Evolutionary conservation across 1,140 invertebrate species (phyloP), one percentile per base, ranked within the genome.

Genomic region (Aphaenogaster rudis): DNA sequence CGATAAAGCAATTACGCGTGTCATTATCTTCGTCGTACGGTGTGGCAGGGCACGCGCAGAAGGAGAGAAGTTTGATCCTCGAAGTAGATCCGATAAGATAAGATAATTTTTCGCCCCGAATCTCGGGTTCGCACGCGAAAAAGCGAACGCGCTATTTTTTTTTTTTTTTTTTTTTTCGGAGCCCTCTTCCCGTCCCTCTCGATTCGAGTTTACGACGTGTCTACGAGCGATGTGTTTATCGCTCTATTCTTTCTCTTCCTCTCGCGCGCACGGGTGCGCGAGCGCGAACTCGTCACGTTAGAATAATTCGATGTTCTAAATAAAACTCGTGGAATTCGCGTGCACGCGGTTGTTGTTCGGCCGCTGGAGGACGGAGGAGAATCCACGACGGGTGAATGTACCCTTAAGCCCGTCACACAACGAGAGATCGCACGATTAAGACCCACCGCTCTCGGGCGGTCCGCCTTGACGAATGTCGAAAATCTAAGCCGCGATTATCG

Each of bases 261-360:
- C n/a, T 36, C 36, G 36, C 33, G 42, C 50, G 3, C 59, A n/a
- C 57, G 48, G 17, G n/a, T n/a, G 33, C 57, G 82, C 63, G 76
- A 45, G 66, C 87, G 48, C 54, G 54, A 45, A 74, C 50, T 78
- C 67, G 54, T 52, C 52, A 74, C 71, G 86, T 88, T 91, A 87
- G 90, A 91, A 91, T 89, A 80, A 91, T 90, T 90, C 84, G 82
- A 87, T 82, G 88, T 90, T 91, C 88, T 90, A 91, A 92, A 91
- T 91, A 90, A 92, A 91, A 92, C 86, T 86, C 84, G 54, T 82
- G 86, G 84, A 91, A 91, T 90, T 91, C 57, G 76, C 76, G 84
- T 88, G 86, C 72, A 64, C 72, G 74, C 74, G 50, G 89, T 89
- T 77, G 88, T 90, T 89, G 87, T 86, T 86, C 52, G 88, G 78